Conservation (phyloP, 53 echinoderm and acorn worm species). For the Pentamera pediparva region DNA sequence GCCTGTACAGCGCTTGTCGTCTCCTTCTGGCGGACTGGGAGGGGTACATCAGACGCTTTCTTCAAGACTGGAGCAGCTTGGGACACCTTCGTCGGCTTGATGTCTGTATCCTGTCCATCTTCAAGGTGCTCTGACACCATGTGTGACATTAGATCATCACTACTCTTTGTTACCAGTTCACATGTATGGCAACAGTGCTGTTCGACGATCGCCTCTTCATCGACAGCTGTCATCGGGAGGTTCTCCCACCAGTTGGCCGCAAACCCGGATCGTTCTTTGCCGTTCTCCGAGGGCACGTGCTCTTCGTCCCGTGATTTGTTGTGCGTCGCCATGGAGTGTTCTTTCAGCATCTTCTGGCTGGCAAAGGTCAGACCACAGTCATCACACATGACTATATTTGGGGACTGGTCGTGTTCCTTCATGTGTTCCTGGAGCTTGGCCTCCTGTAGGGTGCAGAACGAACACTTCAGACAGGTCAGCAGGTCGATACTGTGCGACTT, state of each 20-base stretch:
- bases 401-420: conserved; percentile 1
- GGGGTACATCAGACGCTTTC: too few relatives aligned
- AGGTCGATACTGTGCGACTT: conserved; percentile 68
- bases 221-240: not conserved
- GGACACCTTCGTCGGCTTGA: too few relatives aligned
- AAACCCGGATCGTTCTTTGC: not conserved
- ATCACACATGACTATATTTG: conserved; percentile 26
- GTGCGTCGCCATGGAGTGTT: conserved; percentile 48
- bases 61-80: too few relatives aligned
- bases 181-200: conserved; percentile 49
- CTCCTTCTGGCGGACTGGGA: too few relatives aligned
- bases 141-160: conserved; percentile 52
- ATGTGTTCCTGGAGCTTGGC: conserved; percentile 40
- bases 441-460: conserved; percentile 47
- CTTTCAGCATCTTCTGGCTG: conserved; percentile 54
- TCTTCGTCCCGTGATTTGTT: not conserved
- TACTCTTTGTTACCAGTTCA: conserved; percentile 36
- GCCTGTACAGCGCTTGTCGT: too few relatives aligned
- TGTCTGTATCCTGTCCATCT: not conserved
- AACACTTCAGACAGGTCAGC: conserved; percentile 56
- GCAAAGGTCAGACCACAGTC: conserved; percentile 49
- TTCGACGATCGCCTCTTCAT: conserved; percentile 34
- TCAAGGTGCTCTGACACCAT: conserved; percentile 39
- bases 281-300: not conserved
- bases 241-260: conserved; percentile 9